Conservation (phyloP, 2,113 vertebrate species). For the Phylloscopus whistleri region DNA sequence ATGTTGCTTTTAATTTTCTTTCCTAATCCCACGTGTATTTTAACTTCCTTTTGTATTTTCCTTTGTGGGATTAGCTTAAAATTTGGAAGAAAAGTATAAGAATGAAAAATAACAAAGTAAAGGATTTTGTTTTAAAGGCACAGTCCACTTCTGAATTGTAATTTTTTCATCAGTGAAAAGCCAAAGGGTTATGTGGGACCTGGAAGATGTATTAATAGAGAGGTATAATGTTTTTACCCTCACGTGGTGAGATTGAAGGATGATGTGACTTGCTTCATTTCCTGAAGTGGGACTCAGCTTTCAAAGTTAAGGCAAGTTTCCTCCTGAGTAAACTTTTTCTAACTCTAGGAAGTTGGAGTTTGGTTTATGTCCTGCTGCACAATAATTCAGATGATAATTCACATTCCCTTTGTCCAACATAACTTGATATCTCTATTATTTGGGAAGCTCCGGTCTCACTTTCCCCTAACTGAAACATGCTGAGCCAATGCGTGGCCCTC, state of each 20-base stretch:
- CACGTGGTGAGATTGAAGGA: conserved; percentile 50
- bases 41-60: conserved; percentile 47
- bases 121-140: not conserved
- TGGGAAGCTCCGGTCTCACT: not conserved
- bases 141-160: not conserved
- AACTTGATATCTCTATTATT: conserved; percentile 56
- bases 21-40: conserved; percentile 37
- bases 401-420: conserved; percentile 22
- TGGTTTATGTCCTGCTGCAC: conserved; percentile 55
- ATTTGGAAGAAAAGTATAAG: not conserved
- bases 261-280: conserved; percentile 60
- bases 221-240: conserved; percentile 10
- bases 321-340: conserved; percentile 51
- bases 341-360: conserved; percentile 33
- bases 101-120: not conserved
- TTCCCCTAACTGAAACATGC: not conserved
- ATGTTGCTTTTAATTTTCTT: conserved; percentile 50
- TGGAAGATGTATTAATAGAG: conserved; percentile 42
- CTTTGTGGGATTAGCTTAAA: conserved; percentile 17
- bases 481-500: not conserved
- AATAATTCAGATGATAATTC: conserved; percentile 35
- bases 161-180: conserved; percentile 12
- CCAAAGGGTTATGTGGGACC: not conserved
- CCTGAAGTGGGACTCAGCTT: conserved; percentile 40
- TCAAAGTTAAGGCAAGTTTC: conserved; percentile 48